phyloP scores from a whole-genome alignment of 2,797 vertebrate species.

The Calcarius lapponicus region DNA sequence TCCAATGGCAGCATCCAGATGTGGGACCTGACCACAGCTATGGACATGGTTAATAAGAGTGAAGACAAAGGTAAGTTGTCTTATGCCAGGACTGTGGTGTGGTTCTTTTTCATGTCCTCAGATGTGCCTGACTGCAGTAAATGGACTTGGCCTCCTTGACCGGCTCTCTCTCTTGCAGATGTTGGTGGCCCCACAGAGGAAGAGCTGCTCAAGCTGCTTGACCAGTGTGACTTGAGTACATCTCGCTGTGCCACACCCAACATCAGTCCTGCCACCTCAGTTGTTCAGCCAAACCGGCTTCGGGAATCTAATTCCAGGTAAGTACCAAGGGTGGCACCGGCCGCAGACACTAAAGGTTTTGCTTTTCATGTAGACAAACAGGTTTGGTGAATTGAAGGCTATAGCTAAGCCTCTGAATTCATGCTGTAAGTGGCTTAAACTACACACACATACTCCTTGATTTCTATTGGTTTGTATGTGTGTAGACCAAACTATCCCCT shows the following conservation, averaged over 20 bases:
- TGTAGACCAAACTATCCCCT: not conserved
- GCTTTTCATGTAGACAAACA: not conserved
- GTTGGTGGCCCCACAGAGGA: conserved; percentile 93
- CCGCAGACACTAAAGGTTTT: not conserved
- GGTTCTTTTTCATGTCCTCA: not conserved
- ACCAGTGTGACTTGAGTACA: conserved; percentile 95
- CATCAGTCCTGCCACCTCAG: conserved; percentile 94
- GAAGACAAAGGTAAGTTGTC: conserved; percentile 83
- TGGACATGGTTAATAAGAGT: conserved; percentile 92
- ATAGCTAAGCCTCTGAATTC: not conserved
- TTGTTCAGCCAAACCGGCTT: conserved; percentile 91
- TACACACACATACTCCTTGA: not conserved
- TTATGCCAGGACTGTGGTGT: not conserved
- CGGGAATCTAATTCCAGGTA: conserved; percentile 94
- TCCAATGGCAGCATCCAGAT: conserved; percentile 98
- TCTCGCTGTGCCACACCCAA: conserved; percentile 97
- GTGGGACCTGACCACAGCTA: conserved; percentile 98
- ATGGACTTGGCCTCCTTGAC: not conserved
- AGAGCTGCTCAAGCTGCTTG: conserved; percentile 92
- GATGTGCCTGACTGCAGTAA: not conserved
- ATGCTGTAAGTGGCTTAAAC: not conserved
- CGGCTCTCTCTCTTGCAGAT: conserved; percentile 73
- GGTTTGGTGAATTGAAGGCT: not conserved
- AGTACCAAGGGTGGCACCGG: not conserved
- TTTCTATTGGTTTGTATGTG: not conserved